A percentile compares a stretch with the other conserved stretches of the same genome.
Conservation (phyloP, 2,113 vertebrate genomes). For the Centropristis striata region DNA sequence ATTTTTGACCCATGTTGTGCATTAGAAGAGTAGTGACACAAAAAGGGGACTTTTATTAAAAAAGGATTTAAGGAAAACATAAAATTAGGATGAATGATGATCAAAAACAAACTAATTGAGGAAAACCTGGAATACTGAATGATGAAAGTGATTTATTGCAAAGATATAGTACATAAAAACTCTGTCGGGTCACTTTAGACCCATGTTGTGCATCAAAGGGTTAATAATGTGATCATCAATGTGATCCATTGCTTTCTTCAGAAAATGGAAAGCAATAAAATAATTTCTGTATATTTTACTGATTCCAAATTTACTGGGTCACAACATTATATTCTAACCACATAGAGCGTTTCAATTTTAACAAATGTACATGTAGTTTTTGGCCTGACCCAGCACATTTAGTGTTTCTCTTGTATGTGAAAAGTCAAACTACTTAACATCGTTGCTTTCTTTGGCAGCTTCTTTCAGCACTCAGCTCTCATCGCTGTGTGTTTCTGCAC, state of each 20-base stretch:
- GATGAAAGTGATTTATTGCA: no score
- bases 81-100: no score
- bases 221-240: slow-evolving; percentile 11
- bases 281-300: background rate
- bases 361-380: background rate
- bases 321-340: background rate
- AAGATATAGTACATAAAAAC: no score
- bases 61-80: no score
- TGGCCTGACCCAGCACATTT: background rate
- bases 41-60: no score
- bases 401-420: background rate
- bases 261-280: background rate
- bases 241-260: background rate
- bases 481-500: slow-evolving; percentile 3
- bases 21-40: no score
- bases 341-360: background rate
- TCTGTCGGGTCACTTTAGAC: no score
- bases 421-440: slow-evolving; percentile 2
- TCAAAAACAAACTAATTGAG: no score
- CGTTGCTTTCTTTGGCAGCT: slow-evolving; percentile 26
- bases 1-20: no score
- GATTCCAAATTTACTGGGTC: background rate
- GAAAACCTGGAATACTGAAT: no score
- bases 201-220: no score
- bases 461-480: background rate